Evolutionary conservation across 2,797 vertebrate genomes (phyloP).

Genomic region (Eulemur mongoz): DNA sequence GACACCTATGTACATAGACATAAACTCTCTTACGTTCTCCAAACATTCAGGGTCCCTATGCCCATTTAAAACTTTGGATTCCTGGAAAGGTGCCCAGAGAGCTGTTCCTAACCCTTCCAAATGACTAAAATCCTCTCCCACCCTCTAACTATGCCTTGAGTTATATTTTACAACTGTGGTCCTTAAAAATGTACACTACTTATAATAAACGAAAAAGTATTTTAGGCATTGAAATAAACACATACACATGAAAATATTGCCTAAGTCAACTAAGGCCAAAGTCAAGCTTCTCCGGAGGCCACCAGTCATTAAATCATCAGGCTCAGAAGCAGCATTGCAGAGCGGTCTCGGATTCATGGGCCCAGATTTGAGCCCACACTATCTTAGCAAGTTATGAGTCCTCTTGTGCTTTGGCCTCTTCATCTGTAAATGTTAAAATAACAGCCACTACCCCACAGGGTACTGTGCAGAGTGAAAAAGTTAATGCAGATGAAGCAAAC

Average conservation of each 20-base stretch:
- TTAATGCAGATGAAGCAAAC: background rate
- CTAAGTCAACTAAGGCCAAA: background rate
- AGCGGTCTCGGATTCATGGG: no score
- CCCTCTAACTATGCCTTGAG: background rate
- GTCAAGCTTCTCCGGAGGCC: background rate
- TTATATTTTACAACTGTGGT: background rate
- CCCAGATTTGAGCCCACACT: background rate
- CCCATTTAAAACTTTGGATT: background rate
- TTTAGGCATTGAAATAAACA: background rate
- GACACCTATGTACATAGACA: background rate
- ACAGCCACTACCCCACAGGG: background rate
- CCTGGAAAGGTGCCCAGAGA: background rate
- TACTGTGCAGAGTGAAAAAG: background rate
- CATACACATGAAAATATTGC: background rate
- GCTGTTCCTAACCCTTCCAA: background rate
- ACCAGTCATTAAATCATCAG: background rate
- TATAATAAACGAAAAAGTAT: conserved; percentile 47
- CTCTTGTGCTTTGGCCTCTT: background rate
- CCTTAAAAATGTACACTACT: background rate
- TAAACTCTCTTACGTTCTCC: background rate
- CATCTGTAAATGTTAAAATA: background rate
- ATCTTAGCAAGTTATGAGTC: background rate
- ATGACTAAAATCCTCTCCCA: background rate
- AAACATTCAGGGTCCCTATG: background rate
- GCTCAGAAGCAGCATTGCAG: background rate